Percentiles rank a stretch among this genome's conserved stretches.
Evolutionary conservation across 2,888 invertebrate species (phyloP).

Genomic region (Myopa testacea): DNA sequence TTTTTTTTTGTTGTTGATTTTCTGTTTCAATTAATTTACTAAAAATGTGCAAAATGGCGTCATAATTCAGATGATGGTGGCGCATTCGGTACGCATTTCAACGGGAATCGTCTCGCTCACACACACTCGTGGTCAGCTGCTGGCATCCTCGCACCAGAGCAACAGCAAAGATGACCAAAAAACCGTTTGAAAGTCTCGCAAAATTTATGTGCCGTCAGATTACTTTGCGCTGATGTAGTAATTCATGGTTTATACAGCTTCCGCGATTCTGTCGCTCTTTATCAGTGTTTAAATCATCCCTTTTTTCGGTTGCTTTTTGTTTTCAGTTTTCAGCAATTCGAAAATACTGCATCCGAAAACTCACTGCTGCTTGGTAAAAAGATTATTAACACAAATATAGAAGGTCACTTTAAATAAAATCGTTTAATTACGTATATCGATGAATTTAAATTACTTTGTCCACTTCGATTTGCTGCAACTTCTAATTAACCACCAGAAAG

Average conservation of each 20-base stretch:
- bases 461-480: too few species aligned
- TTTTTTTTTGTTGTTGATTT: slow-evolving; percentile 28
- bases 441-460: too few species aligned
- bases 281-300: background rate
- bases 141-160: background rate
- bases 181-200: slow-evolving; percentile 44
- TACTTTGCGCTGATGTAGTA: slow-evolving; percentile 55
- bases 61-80: slow-evolving; percentile 51
- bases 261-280: slow-evolving; percentile 44
- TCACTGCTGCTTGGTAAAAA: background rate
- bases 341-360: background rate
- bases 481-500: too few species aligned
- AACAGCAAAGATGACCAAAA: slow-evolving; percentile 20
- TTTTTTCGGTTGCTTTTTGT: background rate
- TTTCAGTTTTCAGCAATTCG: slow-evolving; percentile 8
- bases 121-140: background rate
- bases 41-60: slow-evolving; percentile 41
- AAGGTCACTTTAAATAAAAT: too few species aligned
- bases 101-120: slow-evolving; percentile 51
- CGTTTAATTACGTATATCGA: too few species aligned
- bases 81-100: slow-evolving; percentile 51
- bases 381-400: too few species aligned
- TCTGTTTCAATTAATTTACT: slow-evolving; percentile 21
- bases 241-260: slow-evolving; percentile 52
- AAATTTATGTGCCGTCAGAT: slow-evolving; percentile 62